A percentile compares a stretch with the other conserved stretches of the same genome.
Evolutionary conservation across 2,113 vertebrate species (phyloP).

Genomic region (Chaetura pelagica): DNA sequence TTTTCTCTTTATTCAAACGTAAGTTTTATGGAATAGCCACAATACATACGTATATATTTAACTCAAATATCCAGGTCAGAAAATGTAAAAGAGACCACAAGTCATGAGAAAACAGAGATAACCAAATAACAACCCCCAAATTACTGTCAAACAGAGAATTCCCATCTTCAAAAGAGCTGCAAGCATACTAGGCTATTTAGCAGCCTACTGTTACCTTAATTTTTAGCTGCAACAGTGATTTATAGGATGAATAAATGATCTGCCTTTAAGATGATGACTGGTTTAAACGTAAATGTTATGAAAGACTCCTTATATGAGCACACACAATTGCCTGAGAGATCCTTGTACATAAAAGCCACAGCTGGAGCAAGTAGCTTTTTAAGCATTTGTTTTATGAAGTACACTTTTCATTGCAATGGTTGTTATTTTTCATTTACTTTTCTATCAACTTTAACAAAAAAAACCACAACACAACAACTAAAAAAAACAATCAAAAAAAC

Average conservation of each 20-base stretch:
- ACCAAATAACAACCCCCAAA: neutral
- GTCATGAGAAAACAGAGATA: neutral
- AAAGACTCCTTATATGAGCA: conserved; percentile 52
- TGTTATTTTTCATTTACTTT: conserved; percentile 52
- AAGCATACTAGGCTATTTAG: conserved; percentile 10
- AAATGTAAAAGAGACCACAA: neutral
- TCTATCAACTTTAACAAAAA: neutral
- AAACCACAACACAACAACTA: too few species aligned
- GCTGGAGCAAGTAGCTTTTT: conserved; percentile 46
- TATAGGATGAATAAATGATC: conserved; percentile 61
- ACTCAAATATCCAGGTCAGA: neutral
- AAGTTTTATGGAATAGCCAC: neutral
- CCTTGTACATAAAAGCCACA: conserved; percentile 10
- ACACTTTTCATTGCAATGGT: conserved; percentile 13
- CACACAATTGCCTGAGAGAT: conserved; percentile 31
- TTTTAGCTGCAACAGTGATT: conserved; percentile 54
- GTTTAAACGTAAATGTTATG: conserved; percentile 61
- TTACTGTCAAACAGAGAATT: neutral
- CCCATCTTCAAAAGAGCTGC: neutral
- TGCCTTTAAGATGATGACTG: conserved; percentile 55
- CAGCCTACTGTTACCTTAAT: conserved; percentile 4
- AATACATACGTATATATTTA: neutral
- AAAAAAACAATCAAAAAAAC: neutral
- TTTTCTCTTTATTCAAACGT: neutral
- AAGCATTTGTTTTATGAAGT: conserved; percentile 53